These are phyloP conservation scores for Muraenolepis orangiensis DNA, from an alignment of 2,797 vertebrate genomes.

Conservation along the genomic window DNA sequence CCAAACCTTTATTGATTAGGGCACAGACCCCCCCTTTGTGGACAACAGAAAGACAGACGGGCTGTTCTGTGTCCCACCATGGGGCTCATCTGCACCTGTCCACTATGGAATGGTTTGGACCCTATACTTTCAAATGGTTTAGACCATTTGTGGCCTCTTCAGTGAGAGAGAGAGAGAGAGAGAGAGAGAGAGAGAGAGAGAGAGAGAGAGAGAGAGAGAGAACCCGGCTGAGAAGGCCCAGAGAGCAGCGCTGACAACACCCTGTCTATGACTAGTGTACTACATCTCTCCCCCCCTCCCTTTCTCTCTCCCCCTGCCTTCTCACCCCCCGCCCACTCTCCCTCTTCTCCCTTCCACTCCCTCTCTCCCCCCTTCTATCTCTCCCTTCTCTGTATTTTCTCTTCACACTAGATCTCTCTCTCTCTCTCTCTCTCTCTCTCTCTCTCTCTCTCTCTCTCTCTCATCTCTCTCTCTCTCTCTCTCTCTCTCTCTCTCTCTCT, in stretches of 20 bases:
- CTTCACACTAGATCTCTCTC: conserved; percentile 32
- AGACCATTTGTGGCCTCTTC: no score
- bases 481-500: conserved; percentile 21
- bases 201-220: no score
- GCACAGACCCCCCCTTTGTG: not conserved
- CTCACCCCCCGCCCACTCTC: conserved; percentile 18
- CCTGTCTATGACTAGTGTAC: no score
- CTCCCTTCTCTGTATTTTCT: conserved; percentile 24
- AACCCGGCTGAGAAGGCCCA: no score
- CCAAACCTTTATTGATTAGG: not conserved
- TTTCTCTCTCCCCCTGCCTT: conserved; percentile 8
- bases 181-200: no score
- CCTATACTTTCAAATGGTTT: not conserved
- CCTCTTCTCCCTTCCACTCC: conserved; percentile 24
- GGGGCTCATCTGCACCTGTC: conserved; percentile 56
- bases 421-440: conserved; percentile 19
- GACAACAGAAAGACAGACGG: conserved; percentile 7
- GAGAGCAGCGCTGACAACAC: no score
- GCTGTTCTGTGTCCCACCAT: not conserved
- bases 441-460: no score
- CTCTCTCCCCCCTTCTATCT: conserved; percentile 19
- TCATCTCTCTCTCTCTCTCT: conserved; percentile 12
- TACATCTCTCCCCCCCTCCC: conserved; percentile 27
- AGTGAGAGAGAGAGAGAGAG: no score
- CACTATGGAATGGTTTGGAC: no score